Evolutionary conservation across 2,888 invertebrate species (phyloP).

Genomic region (Oscheius sp.): DNA sequence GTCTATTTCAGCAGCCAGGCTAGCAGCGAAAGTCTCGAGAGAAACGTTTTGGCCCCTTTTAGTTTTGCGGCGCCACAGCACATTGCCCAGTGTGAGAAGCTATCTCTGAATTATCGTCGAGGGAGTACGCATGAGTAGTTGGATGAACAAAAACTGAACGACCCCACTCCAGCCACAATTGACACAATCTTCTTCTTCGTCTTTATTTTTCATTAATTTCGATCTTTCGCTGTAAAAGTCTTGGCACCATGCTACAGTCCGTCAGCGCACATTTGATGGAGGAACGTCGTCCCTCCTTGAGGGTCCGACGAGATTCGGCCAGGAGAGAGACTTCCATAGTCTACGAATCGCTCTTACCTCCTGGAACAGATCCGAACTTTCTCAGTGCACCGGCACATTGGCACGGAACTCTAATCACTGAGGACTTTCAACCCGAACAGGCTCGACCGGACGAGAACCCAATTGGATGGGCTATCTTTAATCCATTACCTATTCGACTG

Average conservation of each 20-base stretch:
- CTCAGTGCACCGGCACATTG: constrained; percentile 42
- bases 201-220: background rate
- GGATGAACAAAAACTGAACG: constrained; percentile 37
- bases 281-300: constrained; percentile 50
- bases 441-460: constrained; percentile 48
- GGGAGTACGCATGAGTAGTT: constrained; percentile 40
- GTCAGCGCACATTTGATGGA: constrained; percentile 63
- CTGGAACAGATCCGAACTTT: constrained; percentile 39
- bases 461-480: constrained; percentile 61
- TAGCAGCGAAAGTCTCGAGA: constrained; percentile 20
- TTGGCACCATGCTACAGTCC: constrained; percentile 60
- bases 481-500: constrained; percentile 51
- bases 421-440: constrained; percentile 40
- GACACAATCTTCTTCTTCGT: constrained; percentile 16
- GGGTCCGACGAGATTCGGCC: constrained; percentile 10
- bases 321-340: background rate
- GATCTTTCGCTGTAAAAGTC: background rate
- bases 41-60: constrained; percentile 27
- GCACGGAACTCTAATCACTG: constrained; percentile 49
- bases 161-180: constrained; percentile 18
- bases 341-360: constrained; percentile 15
- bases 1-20: no score
- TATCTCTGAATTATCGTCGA: constrained; percentile 37
- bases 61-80: constrained; percentile 5
- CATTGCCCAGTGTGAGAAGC: constrained; percentile 32